Evolutionary conservation across 2,888 invertebrate species (phyloP), one percentile per base, ranked within the genome.

Genomic region (Atherix ibis): DNA sequence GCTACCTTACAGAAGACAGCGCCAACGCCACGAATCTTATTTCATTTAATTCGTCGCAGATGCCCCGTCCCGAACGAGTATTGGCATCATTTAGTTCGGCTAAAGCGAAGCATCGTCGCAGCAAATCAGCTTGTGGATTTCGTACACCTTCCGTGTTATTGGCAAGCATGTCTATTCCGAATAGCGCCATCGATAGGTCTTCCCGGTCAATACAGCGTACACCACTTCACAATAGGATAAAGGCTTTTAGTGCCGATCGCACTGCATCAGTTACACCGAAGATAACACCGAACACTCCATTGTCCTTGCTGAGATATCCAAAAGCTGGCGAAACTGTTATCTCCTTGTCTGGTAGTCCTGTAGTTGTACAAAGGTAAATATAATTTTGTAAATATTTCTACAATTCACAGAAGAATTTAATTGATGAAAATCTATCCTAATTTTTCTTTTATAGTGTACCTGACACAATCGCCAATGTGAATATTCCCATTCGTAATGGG

Each of bases 1-100:
- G 58, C 47, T 59, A 59, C 55, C 54, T 59, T 58, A 59, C 59
- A 58, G 59, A 59, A 49, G 59, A 59, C 48, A 59, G 56, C 46
- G 45, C 50, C 17, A 46, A 40, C 35, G n/a, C n/a, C n/a, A n/a
- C n/a, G n/a, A n/a, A n/a, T n/a, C n/a, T n/a, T n/a, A n/a, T n/a
- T n/a, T n/a, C n/a, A n/a, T n/a, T n/a, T n/a, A 34, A 36, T 25
- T 35, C 44, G 29, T 36, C 1, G 38, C 33, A 3, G 25, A 25
- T 25, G 31, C 22, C 31, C 22, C 22, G 28, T 10, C 19, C 37
- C 12, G 27, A 15, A 13, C 37, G 9, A 50, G 50, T 1, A 54
- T 54, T 40, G 0, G 59, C 59, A 4, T 59, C 59, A 4, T 37
- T 59, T 5, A 51, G 50, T 31, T 60, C 60, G 31, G 58, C 58